phyloP scores from a whole-genome alignment of 2,888 invertebrate species.

The Tenthredo distinguenda region DNA sequence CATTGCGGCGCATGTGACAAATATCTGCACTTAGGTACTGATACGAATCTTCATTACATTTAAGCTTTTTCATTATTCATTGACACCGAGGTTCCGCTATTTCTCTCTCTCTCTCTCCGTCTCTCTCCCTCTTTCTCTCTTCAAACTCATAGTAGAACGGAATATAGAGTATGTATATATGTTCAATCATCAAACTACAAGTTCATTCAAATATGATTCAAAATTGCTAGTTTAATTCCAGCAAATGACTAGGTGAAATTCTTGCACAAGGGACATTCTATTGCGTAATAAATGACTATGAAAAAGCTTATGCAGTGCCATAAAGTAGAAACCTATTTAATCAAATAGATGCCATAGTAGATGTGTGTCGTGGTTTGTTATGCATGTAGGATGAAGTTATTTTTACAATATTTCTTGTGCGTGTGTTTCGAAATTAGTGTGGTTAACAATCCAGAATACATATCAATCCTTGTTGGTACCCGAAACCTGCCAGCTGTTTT shows the following conservation, averaged over 20 bases:
- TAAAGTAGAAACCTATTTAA: conserved; percentile 2
- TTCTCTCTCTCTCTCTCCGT: not conserved
- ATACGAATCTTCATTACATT: conserved; percentile 70
- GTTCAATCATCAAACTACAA: conserved; percentile 6
- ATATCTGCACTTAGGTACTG: conserved; percentile 79
- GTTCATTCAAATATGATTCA: not conserved
- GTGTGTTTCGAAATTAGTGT: not conserved
- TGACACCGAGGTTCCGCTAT: not conserved
- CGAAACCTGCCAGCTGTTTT: not conserved
- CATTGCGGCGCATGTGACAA: conserved; percentile 80
- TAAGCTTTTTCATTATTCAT: conserved; percentile 54
- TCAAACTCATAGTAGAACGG: not conserved
- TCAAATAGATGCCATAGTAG: conserved; percentile 18
- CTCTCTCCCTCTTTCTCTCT: not conserved
- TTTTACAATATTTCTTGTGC: not conserved
- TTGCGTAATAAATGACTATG: conserved; percentile 9
- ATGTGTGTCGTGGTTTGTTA: conserved; percentile 20
- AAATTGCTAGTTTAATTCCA: not conserved
- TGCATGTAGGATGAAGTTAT: conserved; percentile 13
- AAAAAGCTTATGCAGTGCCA: conserved; percentile 35
- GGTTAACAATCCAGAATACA: too few relatives aligned
- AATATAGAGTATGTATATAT: not conserved
- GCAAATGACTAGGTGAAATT: not conserved
- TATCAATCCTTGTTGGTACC: not conserved
- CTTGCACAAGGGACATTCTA: not conserved